Evolutionary conservation across 1,140 invertebrate species (phyloP), one percentile per base, ranked within the genome.

Genomic region (Neuroterus valhalla): DNA sequence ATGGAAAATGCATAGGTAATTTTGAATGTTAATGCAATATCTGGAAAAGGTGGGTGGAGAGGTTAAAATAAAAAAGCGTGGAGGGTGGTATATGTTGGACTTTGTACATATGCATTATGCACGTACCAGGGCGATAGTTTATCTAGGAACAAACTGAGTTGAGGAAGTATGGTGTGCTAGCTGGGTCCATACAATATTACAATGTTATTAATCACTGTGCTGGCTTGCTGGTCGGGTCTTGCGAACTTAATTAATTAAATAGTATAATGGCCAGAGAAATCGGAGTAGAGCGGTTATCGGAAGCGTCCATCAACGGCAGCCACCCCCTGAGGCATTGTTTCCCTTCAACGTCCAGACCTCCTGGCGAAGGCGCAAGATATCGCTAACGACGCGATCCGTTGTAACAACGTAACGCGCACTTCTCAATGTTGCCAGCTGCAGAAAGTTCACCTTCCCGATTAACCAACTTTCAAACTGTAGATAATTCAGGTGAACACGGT

Each of bases 201-300:
- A 83, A 82, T 79, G 84, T 86, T 87, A 87, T 86, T 86, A 86
- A 85, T 86, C 83, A 84, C 79, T 77, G 83, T 77, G 76, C 76
- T 76, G 75, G 78, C 74, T 83, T 71, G 68, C 72, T n/a, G n/a
- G n/a, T 68, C 79, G 82, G 81, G 83, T 84, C 83, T 86, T 79
- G 82, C 78, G 78, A 87, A 85, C 84, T 86, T 85, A 85, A 88
- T 88, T 87, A 87, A 88, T 87, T 88, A 86, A 88, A 87, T 87
- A 87, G 84, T 85, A 85, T 87, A 88, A 88, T 86, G 82, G 81
- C 78, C 81, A 75, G 83, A 74, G 79, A 80, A 78, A 76, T 70
- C 76, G 77, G 84, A 78, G 55, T 31, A 75, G 82, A 81, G 75
- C 82, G 79, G 79, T 78, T 88, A 88, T 88, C 87, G 85, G 85